phyloP scores from a whole-genome alignment of 2,113 vertebrate species.

The Pelecanus crispus region DNA sequence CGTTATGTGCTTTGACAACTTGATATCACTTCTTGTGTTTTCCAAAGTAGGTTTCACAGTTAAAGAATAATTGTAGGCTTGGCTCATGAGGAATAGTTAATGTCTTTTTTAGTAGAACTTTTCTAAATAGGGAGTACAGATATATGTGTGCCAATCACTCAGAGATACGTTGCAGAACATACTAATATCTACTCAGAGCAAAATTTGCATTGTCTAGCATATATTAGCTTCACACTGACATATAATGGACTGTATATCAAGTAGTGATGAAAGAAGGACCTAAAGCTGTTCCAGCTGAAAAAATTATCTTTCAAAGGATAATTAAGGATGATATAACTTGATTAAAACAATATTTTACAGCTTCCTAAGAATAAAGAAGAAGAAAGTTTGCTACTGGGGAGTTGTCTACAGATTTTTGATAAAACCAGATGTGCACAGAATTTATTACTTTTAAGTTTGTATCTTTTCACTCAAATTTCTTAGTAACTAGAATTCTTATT shows the following conservation, averaged over 20 bases:
- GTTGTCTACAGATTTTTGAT: not conserved
- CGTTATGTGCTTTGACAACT: not conserved
- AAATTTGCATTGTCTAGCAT: not conserved
- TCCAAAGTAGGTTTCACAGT: not conserved
- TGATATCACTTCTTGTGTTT: not conserved
- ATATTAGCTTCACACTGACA: not conserved
- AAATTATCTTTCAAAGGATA: not conserved
- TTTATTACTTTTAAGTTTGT: not conserved
- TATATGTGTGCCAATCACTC: not conserved
- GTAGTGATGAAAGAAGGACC: not conserved
- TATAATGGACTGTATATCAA: not conserved
- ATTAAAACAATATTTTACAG: not conserved
- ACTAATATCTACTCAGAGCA: not conserved
- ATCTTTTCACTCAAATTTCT: not conserved
- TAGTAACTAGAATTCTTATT: not conserved
- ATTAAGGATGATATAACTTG: not conserved
- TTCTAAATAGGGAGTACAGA: not conserved
- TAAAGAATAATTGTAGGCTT: not conserved
- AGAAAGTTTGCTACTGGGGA: not conserved
- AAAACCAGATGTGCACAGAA: not conserved
- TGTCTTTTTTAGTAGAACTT: not conserved
- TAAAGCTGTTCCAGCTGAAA: not conserved
- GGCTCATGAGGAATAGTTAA: not conserved
- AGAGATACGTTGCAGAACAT: not conserved
- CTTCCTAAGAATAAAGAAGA: not conserved